These are phyloP conservation scores for Hemaris fuciformis DNA, from an alignment of 2,888 invertebrate species.

Conservation along the genomic window DNA sequence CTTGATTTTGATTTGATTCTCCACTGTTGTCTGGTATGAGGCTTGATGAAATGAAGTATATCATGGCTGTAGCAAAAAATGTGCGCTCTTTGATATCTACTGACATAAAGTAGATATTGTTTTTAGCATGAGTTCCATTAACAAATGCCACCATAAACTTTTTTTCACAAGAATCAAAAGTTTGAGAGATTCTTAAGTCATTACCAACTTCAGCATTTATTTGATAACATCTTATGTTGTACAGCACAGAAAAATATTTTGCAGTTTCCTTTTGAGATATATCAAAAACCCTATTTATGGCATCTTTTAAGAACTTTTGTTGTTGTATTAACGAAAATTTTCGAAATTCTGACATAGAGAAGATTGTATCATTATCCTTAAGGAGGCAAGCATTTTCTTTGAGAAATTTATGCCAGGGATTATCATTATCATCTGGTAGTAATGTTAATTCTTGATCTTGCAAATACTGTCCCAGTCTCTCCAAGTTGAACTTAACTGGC, in stretches of 20 bases:
- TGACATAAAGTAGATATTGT: conserved; percentile 77
- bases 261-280: conserved; percentile 84
- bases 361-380: conserved; percentile 85
- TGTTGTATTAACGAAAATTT: conserved; percentile 91
- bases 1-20: conserved; percentile 42
- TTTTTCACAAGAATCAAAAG: conserved; percentile 70
- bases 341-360: conserved; percentile 87
- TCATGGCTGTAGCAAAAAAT: conserved; percentile 71
- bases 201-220: conserved; percentile 40
- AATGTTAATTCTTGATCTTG: conserved; percentile 87
- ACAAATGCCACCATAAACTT: conserved; percentile 78
- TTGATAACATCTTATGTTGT: conserved; percentile 76
- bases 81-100: conserved; percentile 65
- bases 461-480: conserved; percentile 95
- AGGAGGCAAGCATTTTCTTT: conserved; percentile 87
- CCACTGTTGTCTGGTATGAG: conserved; percentile 54
- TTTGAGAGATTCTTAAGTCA: conserved; percentile 71
- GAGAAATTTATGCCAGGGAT: conserved; percentile 90
- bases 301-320: conserved; percentile 85
- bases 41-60: conserved; percentile 76
- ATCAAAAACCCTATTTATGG: conserved; percentile 86
- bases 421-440: conserved; percentile 85
- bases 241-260: conserved; percentile 81
- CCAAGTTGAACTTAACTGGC: conserved; percentile 88
- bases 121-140: conserved; percentile 55